Evolutionary conservation across 2,888 invertebrate species (phyloP).

Genomic region (Aphidoletes aphidimyza): DNA sequence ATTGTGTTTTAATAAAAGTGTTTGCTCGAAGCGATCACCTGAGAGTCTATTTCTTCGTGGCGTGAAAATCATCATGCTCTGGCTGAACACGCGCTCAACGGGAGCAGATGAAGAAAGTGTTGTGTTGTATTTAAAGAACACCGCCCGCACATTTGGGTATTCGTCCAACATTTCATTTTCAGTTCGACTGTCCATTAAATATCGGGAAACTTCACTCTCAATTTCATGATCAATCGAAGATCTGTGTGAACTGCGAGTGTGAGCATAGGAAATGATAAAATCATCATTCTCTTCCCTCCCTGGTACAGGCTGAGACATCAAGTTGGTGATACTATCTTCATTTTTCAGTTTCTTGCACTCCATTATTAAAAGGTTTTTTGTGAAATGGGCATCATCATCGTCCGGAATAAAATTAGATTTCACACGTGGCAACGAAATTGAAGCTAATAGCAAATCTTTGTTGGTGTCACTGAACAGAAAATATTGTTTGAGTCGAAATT

Average conservation of each 20-base stretch:
- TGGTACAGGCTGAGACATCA: background rate
- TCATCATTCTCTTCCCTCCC: too few species aligned
- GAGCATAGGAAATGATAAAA: background rate
- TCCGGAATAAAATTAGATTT: background rate
- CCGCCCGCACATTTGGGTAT: too few species aligned
- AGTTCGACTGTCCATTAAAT: background rate
- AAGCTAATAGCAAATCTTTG: background rate
- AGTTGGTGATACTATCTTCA: background rate
- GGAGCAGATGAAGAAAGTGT: too few species aligned
- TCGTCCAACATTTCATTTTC: too few species aligned
- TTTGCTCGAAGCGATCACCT: too few species aligned
- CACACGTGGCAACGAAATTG: background rate
- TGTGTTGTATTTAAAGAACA: too few species aligned
- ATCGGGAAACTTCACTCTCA: background rate
- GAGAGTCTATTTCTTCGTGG: too few species aligned
- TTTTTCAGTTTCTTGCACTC: slow-evolving; percentile 3
- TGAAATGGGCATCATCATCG: background rate
- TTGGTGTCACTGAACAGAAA: background rate
- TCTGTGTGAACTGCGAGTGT: background rate
- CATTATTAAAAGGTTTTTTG: background rate
- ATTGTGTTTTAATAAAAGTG: too few species aligned
- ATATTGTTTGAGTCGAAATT: background rate
- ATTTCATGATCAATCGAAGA: background rate
- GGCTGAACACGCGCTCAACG: too few species aligned
- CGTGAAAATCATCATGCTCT: too few species aligned